Evolutionary conservation across 1,140 invertebrate genomes (phyloP).

Genomic region (Drosophila parvula): DNA sequence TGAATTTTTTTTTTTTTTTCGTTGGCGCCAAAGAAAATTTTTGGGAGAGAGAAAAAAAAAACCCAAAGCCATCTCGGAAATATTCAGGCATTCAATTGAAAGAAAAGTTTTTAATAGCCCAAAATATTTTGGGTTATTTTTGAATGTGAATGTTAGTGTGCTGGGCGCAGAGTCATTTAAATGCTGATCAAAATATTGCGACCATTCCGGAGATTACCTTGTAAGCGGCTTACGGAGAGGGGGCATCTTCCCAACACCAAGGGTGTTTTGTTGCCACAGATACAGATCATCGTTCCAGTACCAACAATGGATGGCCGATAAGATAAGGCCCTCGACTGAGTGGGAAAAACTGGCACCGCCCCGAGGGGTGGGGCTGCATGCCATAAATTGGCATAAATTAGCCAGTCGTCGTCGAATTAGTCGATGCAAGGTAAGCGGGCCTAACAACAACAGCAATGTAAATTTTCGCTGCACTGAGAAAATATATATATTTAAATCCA

Average conservation of each 20-base stretch:
- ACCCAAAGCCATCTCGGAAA: slow-evolving; percentile 32
- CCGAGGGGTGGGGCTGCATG: slow-evolving; percentile 52
- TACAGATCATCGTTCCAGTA: slow-evolving; percentile 16
- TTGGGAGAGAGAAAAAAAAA: slow-evolving; percentile 6
- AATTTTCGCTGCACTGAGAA: slow-evolving; percentile 30
- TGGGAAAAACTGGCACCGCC: slow-evolving; percentile 41
- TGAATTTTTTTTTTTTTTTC: slow-evolving; percentile 54
- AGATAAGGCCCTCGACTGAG: slow-evolving; percentile 36
- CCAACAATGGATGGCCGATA: slow-evolving; percentile 39
- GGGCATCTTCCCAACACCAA: slow-evolving; percentile 21
- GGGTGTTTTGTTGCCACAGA: slow-evolving; percentile 30
- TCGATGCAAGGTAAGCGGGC: slow-evolving; percentile 63
- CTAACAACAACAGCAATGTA: slow-evolving; percentile 48
- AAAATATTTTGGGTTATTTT: slow-evolving; percentile 67
- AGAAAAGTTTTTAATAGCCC: slow-evolving; percentile 64
- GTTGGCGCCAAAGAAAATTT: slow-evolving; percentile 48
- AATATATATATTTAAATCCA: no score
- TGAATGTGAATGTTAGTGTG: slow-evolving; percentile 15
- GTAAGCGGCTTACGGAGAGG: slow-evolving; percentile 67
- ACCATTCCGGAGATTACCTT: slow-evolving; percentile 55
- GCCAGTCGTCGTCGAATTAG: slow-evolving; percentile 53
- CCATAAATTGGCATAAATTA: slow-evolving; percentile 79
- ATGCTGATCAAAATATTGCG: slow-evolving; percentile 76
- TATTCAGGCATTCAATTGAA: slow-evolving; percentile 67
- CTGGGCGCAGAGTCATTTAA: slow-evolving; percentile 29